Conservation (phyloP, 92 coral and sea anemone species). For the Metridium senile region DNA sequence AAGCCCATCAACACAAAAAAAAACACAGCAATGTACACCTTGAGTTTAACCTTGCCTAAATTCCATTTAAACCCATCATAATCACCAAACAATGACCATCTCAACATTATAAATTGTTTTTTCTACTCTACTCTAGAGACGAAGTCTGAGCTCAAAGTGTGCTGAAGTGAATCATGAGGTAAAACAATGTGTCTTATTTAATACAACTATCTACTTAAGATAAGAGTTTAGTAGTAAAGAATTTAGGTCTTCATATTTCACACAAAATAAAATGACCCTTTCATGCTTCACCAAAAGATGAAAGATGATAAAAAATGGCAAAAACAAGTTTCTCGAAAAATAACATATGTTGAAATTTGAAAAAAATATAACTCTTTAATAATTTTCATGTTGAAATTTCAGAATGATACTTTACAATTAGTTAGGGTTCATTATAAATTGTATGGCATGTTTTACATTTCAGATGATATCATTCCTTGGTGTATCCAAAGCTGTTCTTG, state of each 20-base stretch:
- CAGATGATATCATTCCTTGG: constrained; percentile 96
- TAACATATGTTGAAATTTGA: neutral
- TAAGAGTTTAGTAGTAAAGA: neutral
- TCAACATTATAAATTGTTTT: too few species aligned
- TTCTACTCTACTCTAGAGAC: constrained; percentile 51
- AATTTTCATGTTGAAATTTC: too few species aligned
- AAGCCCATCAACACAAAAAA: too few species aligned
- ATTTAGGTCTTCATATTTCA: too few species aligned
- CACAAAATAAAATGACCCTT: too few species aligned
- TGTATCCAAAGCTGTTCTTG: constrained; percentile 94
- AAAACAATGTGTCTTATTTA: neutral
- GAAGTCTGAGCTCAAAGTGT: constrained; percentile 86
- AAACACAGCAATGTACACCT: too few species aligned
- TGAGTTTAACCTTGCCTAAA: too few species aligned
- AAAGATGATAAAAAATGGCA: constrained; percentile 1
- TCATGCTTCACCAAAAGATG: neutral
- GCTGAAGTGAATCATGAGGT: constrained; percentile 96
- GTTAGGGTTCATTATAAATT: neutral
- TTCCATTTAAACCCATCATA: too few species aligned
- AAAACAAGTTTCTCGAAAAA: neutral
- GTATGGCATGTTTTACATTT: neutral
- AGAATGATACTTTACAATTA: too few species aligned
- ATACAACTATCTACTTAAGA: neutral
- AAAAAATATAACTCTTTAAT: too few species aligned
- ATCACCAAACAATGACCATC: too few species aligned